These are phyloP conservation scores for Automeris io DNA, from an alignment of 2,888 invertebrate genomes.

Conservation along the genomic window DNA sequence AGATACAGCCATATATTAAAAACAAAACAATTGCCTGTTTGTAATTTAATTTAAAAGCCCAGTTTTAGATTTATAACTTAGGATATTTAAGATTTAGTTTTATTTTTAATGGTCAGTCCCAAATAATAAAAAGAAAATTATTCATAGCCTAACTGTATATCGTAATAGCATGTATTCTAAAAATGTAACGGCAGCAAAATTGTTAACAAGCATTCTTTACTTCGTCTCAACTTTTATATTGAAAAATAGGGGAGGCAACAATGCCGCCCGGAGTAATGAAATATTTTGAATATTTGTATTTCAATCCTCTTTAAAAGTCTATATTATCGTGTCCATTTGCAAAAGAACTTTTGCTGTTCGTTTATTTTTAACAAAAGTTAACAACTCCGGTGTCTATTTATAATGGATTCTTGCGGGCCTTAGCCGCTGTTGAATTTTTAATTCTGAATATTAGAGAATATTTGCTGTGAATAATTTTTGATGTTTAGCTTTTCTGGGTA, in stretches of 20 bases:
- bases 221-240: conserved; percentile 31
- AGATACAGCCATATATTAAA: too few species aligned
- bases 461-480: conserved; percentile 46
- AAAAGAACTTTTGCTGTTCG: conserved; percentile 18
- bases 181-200: conserved; percentile 6
- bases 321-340: conserved; percentile 30
- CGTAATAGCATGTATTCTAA: background rate
- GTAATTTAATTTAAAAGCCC: too few species aligned
- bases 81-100: too few species aligned
- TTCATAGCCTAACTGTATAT: too few species aligned
- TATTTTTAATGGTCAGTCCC: too few species aligned
- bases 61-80: too few species aligned
- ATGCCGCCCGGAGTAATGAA: conserved; percentile 53
- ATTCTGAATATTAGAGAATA: conserved; percentile 45
- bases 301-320: conserved; percentile 45
- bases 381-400: conserved; percentile 17
- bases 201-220: conserved; percentile 8
- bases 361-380: conserved; percentile 5
- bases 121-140: too few species aligned
- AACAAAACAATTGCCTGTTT: too few species aligned
- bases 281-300: conserved; percentile 69
- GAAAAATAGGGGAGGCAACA: conserved; percentile 43
- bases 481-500: conserved; percentile 27
- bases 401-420: conserved; percentile 19
- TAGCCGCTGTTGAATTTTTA: conserved; percentile 39